Percentiles rank a stretch among this genome's conserved stretches.
phyloP scores from a whole-genome alignment of 2,888 invertebrate genomes.

The Orthonevra nobilis region DNA sequence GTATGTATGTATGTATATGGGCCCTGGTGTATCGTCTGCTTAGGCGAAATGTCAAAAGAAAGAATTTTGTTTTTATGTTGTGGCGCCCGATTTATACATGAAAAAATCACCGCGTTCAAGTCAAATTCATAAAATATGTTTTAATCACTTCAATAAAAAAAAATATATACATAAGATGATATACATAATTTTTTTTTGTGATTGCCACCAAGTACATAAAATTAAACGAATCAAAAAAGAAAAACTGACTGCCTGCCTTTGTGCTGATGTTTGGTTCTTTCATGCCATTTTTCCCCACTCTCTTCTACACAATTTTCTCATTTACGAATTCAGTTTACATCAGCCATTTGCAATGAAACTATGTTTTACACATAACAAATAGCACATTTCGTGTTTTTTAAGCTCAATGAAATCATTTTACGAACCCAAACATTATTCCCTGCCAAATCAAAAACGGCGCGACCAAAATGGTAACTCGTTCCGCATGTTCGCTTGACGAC shows the following conservation, averaged over 20 bases:
- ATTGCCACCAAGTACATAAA: constrained; percentile 57
- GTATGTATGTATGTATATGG: too few species aligned
- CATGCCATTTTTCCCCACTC: constrained; percentile 63
- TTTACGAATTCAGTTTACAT: constrained; percentile 56
- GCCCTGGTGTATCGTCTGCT: background rate
- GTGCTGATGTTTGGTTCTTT: constrained; percentile 61
- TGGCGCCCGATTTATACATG: constrained; percentile 13
- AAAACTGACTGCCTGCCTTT: constrained; percentile 32
- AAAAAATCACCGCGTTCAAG: too few species aligned
- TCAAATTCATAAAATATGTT: background rate
- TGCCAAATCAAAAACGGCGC: constrained; percentile 15
- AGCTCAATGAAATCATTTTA: constrained; percentile 42
- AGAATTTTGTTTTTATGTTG: constrained; percentile 43
- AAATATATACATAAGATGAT: constrained; percentile 19
- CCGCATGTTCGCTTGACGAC: constrained; percentile 49
- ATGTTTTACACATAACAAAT: constrained; percentile 35
- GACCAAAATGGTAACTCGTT: constrained; percentile 25
- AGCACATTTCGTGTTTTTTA: constrained; percentile 24
- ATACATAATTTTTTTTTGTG: constrained; percentile 55
- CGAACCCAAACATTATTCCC: background rate
- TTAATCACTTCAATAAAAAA: constrained; percentile 21
- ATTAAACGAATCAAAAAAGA: constrained; percentile 36
- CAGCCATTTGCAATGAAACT: constrained; percentile 70
- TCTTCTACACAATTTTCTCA: constrained; percentile 31
- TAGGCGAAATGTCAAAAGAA: constrained; percentile 31